Evolutionary conservation across 1,140 invertebrate genomes (phyloP).

Genomic region (Lucilia sericata): DNA sequence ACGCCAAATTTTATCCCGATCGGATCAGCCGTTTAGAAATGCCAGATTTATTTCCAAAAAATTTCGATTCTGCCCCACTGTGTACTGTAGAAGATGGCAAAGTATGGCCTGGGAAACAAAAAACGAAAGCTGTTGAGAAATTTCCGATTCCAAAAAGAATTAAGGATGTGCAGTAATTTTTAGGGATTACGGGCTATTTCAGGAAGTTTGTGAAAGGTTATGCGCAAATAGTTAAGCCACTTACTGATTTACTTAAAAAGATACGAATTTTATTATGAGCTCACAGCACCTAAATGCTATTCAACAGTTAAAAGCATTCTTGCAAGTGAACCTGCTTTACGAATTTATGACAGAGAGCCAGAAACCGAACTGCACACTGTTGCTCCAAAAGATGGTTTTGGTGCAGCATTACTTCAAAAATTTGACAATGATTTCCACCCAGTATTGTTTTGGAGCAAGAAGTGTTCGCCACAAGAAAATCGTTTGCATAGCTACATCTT

Average conservation of each 20-base stretch:
- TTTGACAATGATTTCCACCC: constrained; percentile 33
- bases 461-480: constrained; percentile 38
- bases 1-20: too few species aligned
- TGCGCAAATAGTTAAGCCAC: neutral
- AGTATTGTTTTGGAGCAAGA: constrained; percentile 40
- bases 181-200: constrained; percentile 36
- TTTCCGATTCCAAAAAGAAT: constrained; percentile 55
- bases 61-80: too few species aligned
- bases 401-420: constrained; percentile 49
- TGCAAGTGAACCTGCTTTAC: constrained; percentile 9
- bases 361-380: constrained; percentile 61
- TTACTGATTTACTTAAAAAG: constrained; percentile 21
- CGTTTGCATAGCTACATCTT: constrained; percentile 46
- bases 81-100: too few species aligned
- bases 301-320: neutral
- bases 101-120: constrained; percentile 52
- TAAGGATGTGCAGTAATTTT: constrained; percentile 30
- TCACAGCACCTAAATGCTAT: neutral
- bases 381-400: constrained; percentile 57
- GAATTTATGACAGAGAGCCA: constrained; percentile 19
- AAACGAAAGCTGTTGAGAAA: constrained; percentile 57
- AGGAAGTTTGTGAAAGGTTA: constrained; percentile 30
- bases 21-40: too few species aligned
- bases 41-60: too few species aligned
- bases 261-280: constrained; percentile 16